Conservation (phyloP, 1,140 invertebrate species). For the Drosophila arawakana region DNA sequence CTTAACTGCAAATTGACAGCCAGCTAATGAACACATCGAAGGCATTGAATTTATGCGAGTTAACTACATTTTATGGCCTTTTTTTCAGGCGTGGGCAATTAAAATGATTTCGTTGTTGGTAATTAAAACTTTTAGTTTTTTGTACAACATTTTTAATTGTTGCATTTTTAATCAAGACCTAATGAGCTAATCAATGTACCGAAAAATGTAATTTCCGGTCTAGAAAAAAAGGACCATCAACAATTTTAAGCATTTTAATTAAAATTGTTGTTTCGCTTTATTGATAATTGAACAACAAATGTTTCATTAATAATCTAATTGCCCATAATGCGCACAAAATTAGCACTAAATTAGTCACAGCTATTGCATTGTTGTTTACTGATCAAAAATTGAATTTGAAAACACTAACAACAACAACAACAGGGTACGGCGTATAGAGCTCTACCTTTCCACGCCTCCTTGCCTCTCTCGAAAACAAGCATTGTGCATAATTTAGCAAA, state of each 20-base stretch:
- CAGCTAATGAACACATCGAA: slow-evolving; percentile 39
- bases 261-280: slow-evolving; percentile 56
- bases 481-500: slow-evolving; percentile 74
- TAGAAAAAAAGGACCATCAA: slow-evolving; percentile 20
- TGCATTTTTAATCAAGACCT: slow-evolving; percentile 74
- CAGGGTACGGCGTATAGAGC: neutral
- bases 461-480: slow-evolving; percentile 23
- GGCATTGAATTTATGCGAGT: slow-evolving; percentile 14
- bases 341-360: slow-evolving; percentile 80
- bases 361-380: slow-evolving; percentile 42
- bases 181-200: slow-evolving; percentile 75
- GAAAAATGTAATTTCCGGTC: slow-evolving; percentile 74
- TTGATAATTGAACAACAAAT: slow-evolving; percentile 78
- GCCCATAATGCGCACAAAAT: slow-evolving; percentile 78
- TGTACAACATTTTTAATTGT: slow-evolving; percentile 52
- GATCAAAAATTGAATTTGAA: slow-evolving; percentile 68
- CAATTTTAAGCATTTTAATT: slow-evolving; percentile 65
- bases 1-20: neutral
- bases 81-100: slow-evolving; percentile 58
- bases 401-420: slow-evolving; percentile 38
- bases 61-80: slow-evolving; percentile 39
- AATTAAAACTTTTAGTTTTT: slow-evolving; percentile 63
- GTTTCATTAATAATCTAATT: slow-evolving; percentile 82
- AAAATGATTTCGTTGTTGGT: slow-evolving; percentile 45
- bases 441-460: slow-evolving; percentile 11